Evolutionary conservation across 2,113 vertebrate species (phyloP).

Genomic region (Podilymbus podiceps): DNA sequence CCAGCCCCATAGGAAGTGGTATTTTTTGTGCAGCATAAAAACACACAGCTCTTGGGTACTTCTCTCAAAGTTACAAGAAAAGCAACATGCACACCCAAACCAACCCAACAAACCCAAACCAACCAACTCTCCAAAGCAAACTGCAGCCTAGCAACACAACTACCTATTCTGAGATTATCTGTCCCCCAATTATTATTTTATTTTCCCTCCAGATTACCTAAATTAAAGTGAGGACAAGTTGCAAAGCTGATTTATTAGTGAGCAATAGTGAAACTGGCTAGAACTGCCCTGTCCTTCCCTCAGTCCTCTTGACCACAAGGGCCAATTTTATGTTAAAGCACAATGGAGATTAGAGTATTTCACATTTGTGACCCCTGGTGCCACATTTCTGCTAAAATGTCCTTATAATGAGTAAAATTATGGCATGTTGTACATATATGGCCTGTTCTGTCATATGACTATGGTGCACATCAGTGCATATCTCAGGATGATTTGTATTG

Average conservation of each 20-base stretch:
- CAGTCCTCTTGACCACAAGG: background rate
- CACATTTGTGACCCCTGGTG: background rate
- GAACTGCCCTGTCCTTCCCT: background rate
- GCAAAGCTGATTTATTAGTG: background rate
- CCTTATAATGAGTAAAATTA: background rate
- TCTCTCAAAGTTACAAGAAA: background rate
- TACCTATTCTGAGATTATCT: background rate
- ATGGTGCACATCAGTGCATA: background rate
- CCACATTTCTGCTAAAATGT: background rate
- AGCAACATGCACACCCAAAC: background rate
- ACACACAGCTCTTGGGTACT: background rate
- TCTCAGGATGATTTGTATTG: background rate
- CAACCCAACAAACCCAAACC: background rate
- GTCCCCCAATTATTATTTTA: background rate
- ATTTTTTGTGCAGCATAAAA: slow-evolving; percentile 4
- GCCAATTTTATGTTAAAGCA: background rate
- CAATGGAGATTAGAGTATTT: background rate
- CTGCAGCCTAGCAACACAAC: background rate
- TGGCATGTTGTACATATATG: background rate
- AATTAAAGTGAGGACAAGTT: background rate
- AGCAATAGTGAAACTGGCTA: background rate
- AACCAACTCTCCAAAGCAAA: background rate
- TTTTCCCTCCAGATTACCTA: background rate
- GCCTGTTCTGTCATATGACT: background rate
- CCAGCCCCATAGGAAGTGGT: background rate